phyloP scores from a whole-genome alignment of 1,140 invertebrate genomes.

The Piezodorus guildinii region DNA sequence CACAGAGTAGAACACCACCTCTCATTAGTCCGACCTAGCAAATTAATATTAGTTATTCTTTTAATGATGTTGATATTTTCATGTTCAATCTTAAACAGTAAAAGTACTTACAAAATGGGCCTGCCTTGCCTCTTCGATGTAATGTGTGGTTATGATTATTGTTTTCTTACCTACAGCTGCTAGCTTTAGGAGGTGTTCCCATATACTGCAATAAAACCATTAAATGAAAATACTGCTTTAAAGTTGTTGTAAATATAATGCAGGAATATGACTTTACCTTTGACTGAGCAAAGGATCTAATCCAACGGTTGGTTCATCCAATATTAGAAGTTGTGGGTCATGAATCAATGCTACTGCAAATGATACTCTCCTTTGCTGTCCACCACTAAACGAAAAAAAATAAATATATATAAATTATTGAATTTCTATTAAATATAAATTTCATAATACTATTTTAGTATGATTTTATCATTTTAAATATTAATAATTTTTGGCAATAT shows the following conservation, averaged over 20 bases:
- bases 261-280: conserved; percentile 44
- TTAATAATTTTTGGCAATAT: no score
- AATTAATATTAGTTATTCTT: neutral
- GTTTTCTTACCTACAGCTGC: conserved; percentile 39
- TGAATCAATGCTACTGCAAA: conserved; percentile 88
- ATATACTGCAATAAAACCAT: conserved; percentile 32
- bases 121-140: conserved; percentile 52
- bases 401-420: no score
- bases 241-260: neutral
- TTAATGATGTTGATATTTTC: neutral
- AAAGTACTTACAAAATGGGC: conserved; percentile 38
- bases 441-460: no score
- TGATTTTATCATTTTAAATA: no score
- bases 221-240: neutral
- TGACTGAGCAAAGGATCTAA: conserved; percentile 68
- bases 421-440: neutral
- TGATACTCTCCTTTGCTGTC: conserved; percentile 82
- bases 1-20: conserved; percentile 70
- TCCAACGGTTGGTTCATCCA: conserved; percentile 91
- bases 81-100: neutral
- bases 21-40: conserved; percentile 78
- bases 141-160: conserved; percentile 53
- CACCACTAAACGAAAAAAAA: conserved; percentile 61
- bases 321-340: conserved; percentile 80
- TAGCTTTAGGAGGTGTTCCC: conserved; percentile 46